Evolutionary conservation across 2,888 invertebrate genomes (phyloP), one percentile per base, ranked within the genome.

Genomic region (Philhelius pedissequus): DNA sequence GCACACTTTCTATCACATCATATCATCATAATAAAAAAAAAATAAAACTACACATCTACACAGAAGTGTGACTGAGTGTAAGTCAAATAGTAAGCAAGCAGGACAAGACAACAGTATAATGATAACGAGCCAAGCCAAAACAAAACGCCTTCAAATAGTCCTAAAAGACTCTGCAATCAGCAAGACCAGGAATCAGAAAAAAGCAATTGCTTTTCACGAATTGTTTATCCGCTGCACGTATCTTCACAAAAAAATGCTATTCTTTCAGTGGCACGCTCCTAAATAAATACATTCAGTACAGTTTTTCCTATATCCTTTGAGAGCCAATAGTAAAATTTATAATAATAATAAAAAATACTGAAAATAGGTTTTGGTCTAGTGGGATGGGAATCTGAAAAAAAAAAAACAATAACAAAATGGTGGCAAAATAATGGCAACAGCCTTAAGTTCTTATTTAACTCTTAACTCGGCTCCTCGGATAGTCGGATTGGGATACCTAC

Each of bases 211-310:
- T 45, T 45, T 75, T 54, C 56, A 58, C n/a, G 32, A 75, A 80
- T 74, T 56, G 45, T 80, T 80, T 80, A 80, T 80, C 80, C 50
- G 22, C 68, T 48, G 80, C 80, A 81, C 80, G 80, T 81, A 66
- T 56, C 22, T n/a, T n/a, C n/a, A n/a, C n/a, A n/a, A n/a, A 4
- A 56, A 75, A 58, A 64, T 43, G 62, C 38, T 75, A 64, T 75
- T 62, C 69, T 62, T 60, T 68, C 56, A 48, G 30, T 38, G 54
- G 45, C 54, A 62, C 45, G 69, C 74, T 69, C 35, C 69, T 54
- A 40, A 74, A 74, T 62, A 69, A 79, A 62, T 60, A 80, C 18
- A 13, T 18, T 20, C 9, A 52, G n/a, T 38, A 20, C 20, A 20
- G 4, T 38, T n/a, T 15, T 27, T 18, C 27, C 43, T 30, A 22